Percentiles rank a stretch among this genome's conserved stretches.
These are phyloP conservation scores for Scrobipalpa atriplicella DNA, from an alignment of 2,888 invertebrate species.

Conservation along the genomic window DNA sequence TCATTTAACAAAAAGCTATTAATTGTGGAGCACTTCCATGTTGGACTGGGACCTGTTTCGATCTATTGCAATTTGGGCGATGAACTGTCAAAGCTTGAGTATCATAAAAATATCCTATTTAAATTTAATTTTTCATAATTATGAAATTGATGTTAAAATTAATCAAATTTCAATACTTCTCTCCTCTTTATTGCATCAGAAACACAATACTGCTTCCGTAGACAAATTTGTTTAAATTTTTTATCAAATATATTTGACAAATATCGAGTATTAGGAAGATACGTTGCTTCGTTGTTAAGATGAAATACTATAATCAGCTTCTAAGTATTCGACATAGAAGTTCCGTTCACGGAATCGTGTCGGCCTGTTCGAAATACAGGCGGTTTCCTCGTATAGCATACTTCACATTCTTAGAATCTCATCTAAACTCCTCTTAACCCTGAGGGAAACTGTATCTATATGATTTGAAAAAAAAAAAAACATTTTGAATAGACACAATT, in stretches of 20 bases:
- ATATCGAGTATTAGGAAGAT: not conserved
- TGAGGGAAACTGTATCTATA: not conserved
- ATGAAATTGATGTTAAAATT: too few relatives aligned
- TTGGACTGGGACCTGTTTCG: too few relatives aligned
- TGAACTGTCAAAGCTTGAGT: too few relatives aligned
- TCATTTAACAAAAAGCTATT: too few relatives aligned
- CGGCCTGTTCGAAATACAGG: slow-evolving; percentile 17
- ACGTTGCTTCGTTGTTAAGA: not conserved
- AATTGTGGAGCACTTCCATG: too few relatives aligned
- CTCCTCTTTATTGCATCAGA: too few relatives aligned
- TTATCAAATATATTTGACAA: not conserved
- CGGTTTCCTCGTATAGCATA: slow-evolving; percentile 28
- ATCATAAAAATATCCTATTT: too few relatives aligned
- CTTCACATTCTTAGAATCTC: not conserved
- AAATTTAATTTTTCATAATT: too few relatives aligned
- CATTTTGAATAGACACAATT: not conserved
- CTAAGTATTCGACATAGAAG: slow-evolving; percentile 7
- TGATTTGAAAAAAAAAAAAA: not conserved
- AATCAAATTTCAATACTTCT: too few relatives aligned
- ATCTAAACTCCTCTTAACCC: not conserved
- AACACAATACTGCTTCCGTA: too few relatives aligned
- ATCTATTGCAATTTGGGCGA: too few relatives aligned
- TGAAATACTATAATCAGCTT: slow-evolving; percentile 11
- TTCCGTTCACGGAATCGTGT: slow-evolving; percentile 18
- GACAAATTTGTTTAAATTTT: too few relatives aligned